phyloP scores from a whole-genome alignment of 2,797 vertebrate genomes.

The Arremon brunneinucha region DNA sequence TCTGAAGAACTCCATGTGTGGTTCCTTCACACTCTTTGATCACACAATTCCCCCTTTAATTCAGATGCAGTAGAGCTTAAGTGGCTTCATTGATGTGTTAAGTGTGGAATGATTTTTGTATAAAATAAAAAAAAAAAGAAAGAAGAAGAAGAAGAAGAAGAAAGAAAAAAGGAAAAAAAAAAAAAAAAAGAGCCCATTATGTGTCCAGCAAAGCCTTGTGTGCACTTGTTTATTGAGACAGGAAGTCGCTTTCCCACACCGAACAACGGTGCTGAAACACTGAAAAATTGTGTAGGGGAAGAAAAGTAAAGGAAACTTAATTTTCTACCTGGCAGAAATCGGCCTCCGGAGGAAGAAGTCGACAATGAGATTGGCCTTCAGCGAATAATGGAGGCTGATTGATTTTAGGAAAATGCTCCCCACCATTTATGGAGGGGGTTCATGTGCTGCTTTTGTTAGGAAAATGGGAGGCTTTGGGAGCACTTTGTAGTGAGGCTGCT shows the following conservation, averaged over 20 bases:
- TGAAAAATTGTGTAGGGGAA: conserved; percentile 73
- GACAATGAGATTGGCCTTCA: conserved; percentile 69
- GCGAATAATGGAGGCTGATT: conserved; percentile 69
- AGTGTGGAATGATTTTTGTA: conserved; percentile 85
- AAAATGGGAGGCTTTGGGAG: conserved; percentile 37
- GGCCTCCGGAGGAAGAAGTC: conserved; percentile 69
- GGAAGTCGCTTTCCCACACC: conserved; percentile 87
- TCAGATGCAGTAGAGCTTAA: conserved; percentile 86
- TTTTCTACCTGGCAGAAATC: conserved; percentile 82
- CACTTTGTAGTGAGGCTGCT: conserved; percentile 34
- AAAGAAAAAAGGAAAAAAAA: conserved; percentile 29
- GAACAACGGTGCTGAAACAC: conserved; percentile 81
- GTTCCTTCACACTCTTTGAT: conserved; percentile 88
- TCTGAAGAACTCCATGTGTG: conserved; percentile 86
- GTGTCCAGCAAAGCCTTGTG: conserved; percentile 77
- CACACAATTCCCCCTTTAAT: conserved; percentile 86
- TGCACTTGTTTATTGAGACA: conserved; percentile 85
- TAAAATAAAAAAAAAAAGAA: conserved; percentile 72
- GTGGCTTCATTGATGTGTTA: conserved; percentile 89
- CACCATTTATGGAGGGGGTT: conserved; percentile 26
- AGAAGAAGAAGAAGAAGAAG: no score
- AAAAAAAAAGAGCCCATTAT: conserved; percentile 78
- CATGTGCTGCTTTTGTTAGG: conserved; percentile 66
- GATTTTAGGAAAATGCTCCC: conserved; percentile 67
- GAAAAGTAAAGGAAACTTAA: conserved; percentile 77